These are phyloP conservation scores for Sycophila sp. DNA, from an alignment of 1,140 invertebrate species.

Conservation along the genomic window DNA sequence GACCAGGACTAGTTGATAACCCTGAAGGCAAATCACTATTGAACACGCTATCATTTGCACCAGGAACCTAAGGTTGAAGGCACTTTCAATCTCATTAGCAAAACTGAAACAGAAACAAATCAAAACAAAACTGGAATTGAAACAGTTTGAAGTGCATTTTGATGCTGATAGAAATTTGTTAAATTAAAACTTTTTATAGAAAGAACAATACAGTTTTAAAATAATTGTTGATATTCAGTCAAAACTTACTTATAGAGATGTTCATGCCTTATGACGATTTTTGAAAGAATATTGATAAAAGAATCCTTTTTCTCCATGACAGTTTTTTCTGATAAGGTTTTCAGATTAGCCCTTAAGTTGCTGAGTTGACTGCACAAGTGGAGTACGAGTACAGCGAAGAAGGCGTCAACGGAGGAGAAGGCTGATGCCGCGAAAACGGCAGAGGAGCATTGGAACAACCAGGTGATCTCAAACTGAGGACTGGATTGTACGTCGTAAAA, in stretches of 20 bases:
- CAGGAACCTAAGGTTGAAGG: constrained; percentile 60
- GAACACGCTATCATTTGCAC: constrained; percentile 61
- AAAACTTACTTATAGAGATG: not conserved
- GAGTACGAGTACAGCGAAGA: constrained; percentile 46
- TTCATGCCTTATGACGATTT: not conserved
- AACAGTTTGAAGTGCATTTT: not conserved
- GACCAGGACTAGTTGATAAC: constrained; percentile 62
- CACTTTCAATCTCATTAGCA: constrained; percentile 52
- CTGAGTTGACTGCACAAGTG: constrained; percentile 44
- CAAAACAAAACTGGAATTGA: not conserved
- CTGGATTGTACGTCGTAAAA: constrained; percentile 59
- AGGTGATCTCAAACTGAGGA: constrained; percentile 62
- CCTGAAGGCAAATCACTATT: constrained; percentile 63
- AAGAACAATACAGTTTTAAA: not conserved
- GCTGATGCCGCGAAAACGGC: constrained; percentile 47
- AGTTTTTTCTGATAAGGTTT: not conserved
- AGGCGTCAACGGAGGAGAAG: constrained; percentile 52
- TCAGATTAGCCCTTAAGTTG: not conserved
- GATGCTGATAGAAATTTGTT: no score
- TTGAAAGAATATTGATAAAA: not conserved
- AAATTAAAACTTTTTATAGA: not conserved
- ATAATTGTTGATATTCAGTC: no score
- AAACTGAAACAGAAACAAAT: constrained; percentile 55
- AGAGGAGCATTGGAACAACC: constrained; percentile 54
- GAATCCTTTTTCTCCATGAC: not conserved